Base-by-base conservation (phyloP, 2,888 invertebrate genomes). In the Lysandra bellargus region DNA sequence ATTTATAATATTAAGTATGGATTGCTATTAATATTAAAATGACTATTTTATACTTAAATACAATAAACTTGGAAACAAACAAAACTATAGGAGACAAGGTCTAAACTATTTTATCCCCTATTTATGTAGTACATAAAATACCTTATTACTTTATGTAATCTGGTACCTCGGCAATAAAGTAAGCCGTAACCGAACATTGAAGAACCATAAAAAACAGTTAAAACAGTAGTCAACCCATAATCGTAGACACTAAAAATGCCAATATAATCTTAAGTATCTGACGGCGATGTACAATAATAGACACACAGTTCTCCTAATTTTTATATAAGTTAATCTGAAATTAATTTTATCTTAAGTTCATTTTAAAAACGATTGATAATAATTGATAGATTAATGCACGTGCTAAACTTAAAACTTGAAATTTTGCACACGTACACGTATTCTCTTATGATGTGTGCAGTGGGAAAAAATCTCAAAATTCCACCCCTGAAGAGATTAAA, bases 221-320 rank as follows among this genome's bases (percentile, higher is more conserved):
- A 76, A 76, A 76, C 76, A 76, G 76, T 76, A 76, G 76, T 76
- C 76, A 76, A 57, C 30, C 30, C 76, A 75, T 76, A 57, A 76
- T 30, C 30, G 53, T 53, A 53, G 76, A 30, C 30, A 76, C 49
- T 76, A 76, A 76, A 76, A 76, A 76, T 76, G 57, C 76, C 76
- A 57, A 76, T 76, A 33, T 76, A 76, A 76, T 76, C 30, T 76
- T 76, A 76, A 53, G 76, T 76, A 53, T 76, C 53, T 2, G 33
- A 4, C 53, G 33, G 7, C 23, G 76, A 76, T 76, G 37, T 53
- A 12, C 33, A 37, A 53, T 76, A 7, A 33, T 76, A 57, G 76
- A 76, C 33, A 17, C 76, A 76, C 5, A 3, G 12, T 14, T 14
- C 14, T 53, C 14, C 40, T 40, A 40, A 40, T 40, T 40, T 40